Base-by-base conservation (phyloP, 2,888 invertebrate species). In the Acleris holmiana region DNA sequence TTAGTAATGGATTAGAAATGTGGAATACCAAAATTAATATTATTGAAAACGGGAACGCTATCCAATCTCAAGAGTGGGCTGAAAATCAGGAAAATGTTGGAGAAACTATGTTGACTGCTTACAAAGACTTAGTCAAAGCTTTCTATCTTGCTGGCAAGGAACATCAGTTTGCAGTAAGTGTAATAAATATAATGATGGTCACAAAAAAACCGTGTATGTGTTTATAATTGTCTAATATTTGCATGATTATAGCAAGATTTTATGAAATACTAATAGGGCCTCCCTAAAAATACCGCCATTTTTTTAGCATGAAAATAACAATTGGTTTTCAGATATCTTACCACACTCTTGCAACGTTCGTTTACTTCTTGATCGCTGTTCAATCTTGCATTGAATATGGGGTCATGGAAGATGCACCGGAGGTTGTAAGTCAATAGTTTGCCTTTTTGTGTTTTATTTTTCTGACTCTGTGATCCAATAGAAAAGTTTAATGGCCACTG, bases 81-180 rank as follows among this genome's bases (percentile, higher is more conserved):
- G 17, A 8, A 18, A 17, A 29, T 13, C 2, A 51, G 4, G 8
- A 29, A 25, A 25, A 25, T 17, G 1, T 51, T 7, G 50, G 50
- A 10, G 17, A 35, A 29, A 8, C 25, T 1, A 51, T 51, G 50
- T 29, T 51, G 29, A 51, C 17, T 51, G 7, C 50, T 1, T 51
- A 51, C 29, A 17, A 25, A 4, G 29, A 29, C 7, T 29, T 51
- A 17, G 4, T 51, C 3, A 35, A 51, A 29, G 25, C 29, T 7
- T 51, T 51, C 23, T 10, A 6, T 17, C 18, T 51, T 1, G 17
- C 17, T 29, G 29, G 10, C n/a, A 29, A 29, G 29, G 10, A 29
- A 10, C 29, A 51, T 35, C 50, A 51, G 15, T 51, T 29, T 29
- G 29, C 29, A 15, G 50, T 51, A 51, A 51, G 29, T 51, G 13